These are phyloP conservation scores for Halocynthia aurantium DNA, from an alignment of 23 tunicate species.

Conservation along the genomic window DNA sequence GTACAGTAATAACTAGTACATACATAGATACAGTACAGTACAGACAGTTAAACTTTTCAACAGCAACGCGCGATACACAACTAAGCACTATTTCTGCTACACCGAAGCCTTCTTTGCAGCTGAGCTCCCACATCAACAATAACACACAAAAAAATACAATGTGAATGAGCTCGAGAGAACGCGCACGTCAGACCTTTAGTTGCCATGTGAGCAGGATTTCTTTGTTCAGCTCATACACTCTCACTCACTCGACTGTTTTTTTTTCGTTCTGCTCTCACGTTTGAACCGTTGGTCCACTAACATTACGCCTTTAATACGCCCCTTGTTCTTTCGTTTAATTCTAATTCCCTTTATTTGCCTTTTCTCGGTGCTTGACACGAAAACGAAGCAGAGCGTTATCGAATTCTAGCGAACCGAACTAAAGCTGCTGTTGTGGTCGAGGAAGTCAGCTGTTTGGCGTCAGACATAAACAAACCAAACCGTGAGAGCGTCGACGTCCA, in stretches of 20 bases:
- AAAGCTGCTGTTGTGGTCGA: neutral
- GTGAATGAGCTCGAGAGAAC: neutral
- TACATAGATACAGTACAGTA: too few species aligned
- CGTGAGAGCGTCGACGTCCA: too few species aligned
- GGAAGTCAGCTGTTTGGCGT: slow-evolving; percentile 14
- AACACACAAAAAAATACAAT: neutral
- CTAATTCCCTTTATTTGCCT: too few species aligned
- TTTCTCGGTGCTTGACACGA: too few species aligned
- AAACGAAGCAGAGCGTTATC: too few species aligned
- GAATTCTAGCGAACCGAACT: too few species aligned
- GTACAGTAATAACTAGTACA: too few species aligned
- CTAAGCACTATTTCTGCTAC: neutral
- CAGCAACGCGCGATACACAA: neutral
- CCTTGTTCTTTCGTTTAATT: neutral
- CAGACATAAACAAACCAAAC: slow-evolving; percentile 8
- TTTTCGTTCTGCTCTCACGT: slow-evolving; percentile 2
- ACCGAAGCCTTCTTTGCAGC: neutral
- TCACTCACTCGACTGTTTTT: neutral
- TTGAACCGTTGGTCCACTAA: neutral
- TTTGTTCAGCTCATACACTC: neutral
- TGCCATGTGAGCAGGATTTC: slow-evolving; percentile 12
- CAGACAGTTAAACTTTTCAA: neutral
- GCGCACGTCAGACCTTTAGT: slow-evolving; percentile 1
- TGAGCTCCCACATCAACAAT: neutral
- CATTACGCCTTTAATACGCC: neutral